Conservation (phyloP, 1,140 invertebrate species). For the Lordiphosa clarofinis region DNA sequence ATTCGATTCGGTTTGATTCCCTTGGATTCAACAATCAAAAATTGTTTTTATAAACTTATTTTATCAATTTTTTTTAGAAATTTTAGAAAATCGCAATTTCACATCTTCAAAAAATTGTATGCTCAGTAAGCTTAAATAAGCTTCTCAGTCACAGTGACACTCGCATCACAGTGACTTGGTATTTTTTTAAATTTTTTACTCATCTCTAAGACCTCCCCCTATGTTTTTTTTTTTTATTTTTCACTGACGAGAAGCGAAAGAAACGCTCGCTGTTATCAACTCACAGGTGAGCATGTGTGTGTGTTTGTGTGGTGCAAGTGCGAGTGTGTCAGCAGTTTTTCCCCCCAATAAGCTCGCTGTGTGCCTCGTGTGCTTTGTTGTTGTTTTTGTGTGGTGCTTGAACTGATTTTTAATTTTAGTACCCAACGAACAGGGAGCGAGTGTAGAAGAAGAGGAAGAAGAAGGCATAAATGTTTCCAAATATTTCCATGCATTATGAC, state of each 20-base stretch:
- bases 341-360: constrained; percentile 15
- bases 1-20: too few relatives aligned
- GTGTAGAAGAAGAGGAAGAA: neutral
- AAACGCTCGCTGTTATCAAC: constrained; percentile 37
- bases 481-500: constrained; percentile 59
- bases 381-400: constrained; percentile 14
- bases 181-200: neutral
- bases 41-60: too few relatives aligned
- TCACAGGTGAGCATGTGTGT: constrained; percentile 29
- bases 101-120: too few relatives aligned
- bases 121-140: too few relatives aligned
- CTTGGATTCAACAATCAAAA: too few relatives aligned
- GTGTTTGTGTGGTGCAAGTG: constrained; percentile 19
- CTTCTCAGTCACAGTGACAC: too few relatives aligned
- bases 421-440: constrained; percentile 17
- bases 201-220: constrained; percentile 5
- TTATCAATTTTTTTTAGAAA: too few relatives aligned
- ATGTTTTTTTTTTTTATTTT: constrained; percentile 19
- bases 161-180: neutral
- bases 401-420: constrained; percentile 42
- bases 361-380: constrained; percentile 4
- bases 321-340: constrained; percentile 47
- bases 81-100: too few relatives aligned
- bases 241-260: constrained; percentile 10
- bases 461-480: neutral